Evolutionary conservation across 2,797 vertebrate species (phyloP), one percentile per base, ranked within the genome.

Genomic region (Urosaurus nigricauda): DNA sequence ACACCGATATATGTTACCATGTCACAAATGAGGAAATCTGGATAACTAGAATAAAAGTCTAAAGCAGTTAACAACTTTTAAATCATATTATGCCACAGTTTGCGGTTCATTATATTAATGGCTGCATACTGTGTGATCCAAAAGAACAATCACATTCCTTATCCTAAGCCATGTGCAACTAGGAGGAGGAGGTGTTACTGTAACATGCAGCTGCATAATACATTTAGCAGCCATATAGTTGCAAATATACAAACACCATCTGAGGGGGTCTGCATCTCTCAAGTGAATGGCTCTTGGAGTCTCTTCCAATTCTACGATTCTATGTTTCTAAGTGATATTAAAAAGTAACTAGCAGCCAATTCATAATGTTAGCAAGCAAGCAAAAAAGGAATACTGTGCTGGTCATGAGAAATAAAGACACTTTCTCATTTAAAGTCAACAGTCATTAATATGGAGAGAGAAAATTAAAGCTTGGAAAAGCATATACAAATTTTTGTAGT

Each of bases 111-210:
- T n/a, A 71, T 19, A 35, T 29, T 84, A 16, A 71, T 56, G 47
- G 35, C 16, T 85, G n/a, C 8, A 60, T 32, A 11, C 19, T 85
- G 17, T 37, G 37, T 37, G 51, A 74, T 74, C n/a, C 32, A 56
- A 53, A 74, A 84, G n/a, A 70, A 84, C 37, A 12, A 71, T 51
- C 40, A 29, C 13, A 8, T 58, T 26, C 5, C 26, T 16, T 35
- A 43, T 17, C 1, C 53, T 9, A 11, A 9, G 35, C 53, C 60
- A 60, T 21, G 87, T 91, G 90, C 26, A 53, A 70, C 91, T 91
- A 89, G 6, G 90, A 1, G 60, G 12, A 71, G 74, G 74, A 73
- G 65, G 58, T n/a, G 79, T 0, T 5, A 4, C 32, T 56, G 56
- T 26, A 21, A 16, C n/a, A 84, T 16, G 11, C 32, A 71, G 79